Evolutionary conservation across 2,888 invertebrate genomes (phyloP).

Genomic region (Philhelius pedissequus): DNA sequence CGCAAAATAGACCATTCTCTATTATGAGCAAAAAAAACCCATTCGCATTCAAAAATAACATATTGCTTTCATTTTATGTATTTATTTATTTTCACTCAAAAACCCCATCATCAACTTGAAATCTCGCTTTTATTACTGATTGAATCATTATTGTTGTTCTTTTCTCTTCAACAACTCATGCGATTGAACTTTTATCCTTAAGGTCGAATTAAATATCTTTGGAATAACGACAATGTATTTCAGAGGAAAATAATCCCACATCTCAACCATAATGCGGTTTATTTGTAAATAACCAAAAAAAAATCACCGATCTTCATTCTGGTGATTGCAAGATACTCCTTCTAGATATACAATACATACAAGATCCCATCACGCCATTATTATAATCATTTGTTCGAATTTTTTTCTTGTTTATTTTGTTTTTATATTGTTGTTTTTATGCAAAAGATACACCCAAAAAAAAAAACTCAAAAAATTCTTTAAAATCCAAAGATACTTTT

Average conservation of each 20-base stretch:
- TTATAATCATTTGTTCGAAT: not conserved
- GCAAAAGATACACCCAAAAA: not conserved
- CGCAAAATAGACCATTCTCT: too few relatives aligned
- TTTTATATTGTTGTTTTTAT: not conserved
- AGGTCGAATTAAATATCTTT: not conserved
- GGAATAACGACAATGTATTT: not conserved
- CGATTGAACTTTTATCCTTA: not conserved
- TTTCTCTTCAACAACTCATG: not conserved
- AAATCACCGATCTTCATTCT: not conserved
- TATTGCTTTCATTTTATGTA: too few relatives aligned
- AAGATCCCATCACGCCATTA: slow-evolving; percentile 42
- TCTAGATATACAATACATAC: not conserved
- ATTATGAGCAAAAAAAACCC: too few relatives aligned
- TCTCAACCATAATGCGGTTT: slow-evolving; percentile 33
- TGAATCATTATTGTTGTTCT: not conserved
- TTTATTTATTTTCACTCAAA: too few relatives aligned
- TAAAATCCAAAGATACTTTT: slow-evolving; percentile 36
- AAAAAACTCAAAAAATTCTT: slow-evolving; percentile 31
- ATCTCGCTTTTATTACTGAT: not conserved
- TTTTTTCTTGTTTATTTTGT: not conserved
- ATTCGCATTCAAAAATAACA: too few relatives aligned
- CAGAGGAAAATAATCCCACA: not conserved
- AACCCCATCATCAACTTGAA: too few relatives aligned
- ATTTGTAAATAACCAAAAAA: not conserved
- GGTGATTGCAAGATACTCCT: slow-evolving; percentile 2